Evolutionary conservation across 2,797 vertebrate genomes (phyloP).

Genomic region (Urocyon cinereoargenteus): DNA sequence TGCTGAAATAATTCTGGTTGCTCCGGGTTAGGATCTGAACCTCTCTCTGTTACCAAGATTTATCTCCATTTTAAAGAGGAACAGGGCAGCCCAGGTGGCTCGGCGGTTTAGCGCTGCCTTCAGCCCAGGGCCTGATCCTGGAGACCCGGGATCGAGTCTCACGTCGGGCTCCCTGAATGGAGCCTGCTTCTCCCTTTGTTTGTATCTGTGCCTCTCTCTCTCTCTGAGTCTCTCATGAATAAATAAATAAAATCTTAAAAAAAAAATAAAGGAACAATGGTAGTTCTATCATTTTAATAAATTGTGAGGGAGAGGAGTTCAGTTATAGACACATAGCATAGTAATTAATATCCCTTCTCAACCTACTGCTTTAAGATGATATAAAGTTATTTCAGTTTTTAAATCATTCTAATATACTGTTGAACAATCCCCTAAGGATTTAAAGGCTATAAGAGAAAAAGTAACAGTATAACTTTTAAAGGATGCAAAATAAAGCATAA

Average conservation of each 20-base stretch:
- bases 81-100: background rate
- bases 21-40: background rate
- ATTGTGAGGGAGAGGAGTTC: background rate
- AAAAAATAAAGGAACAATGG: constrained; percentile 30
- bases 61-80: background rate
- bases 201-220: too few relatives aligned
- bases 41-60: constrained; percentile 6
- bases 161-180: too few relatives aligned
- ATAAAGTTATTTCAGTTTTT: constrained; percentile 50
- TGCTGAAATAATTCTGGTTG: constrained; percentile 26
- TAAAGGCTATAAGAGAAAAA: constrained; percentile 24
- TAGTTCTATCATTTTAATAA: constrained; percentile 49
- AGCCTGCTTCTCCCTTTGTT: too few relatives aligned
- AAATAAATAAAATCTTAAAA: background rate
- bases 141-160: too few relatives aligned
- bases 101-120: too few relatives aligned
- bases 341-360: background rate
- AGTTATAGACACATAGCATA: constrained; percentile 18
- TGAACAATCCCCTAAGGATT: constrained; percentile 15
- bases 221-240: too few relatives aligned
- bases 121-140: too few relatives aligned
- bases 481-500: constrained; percentile 49
- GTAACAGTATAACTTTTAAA: constrained; percentile 19
- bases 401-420: constrained; percentile 9
- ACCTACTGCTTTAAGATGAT: background rate